Conservation (phyloP, 2,797 vertebrate species). For the Enteromius thamalakanensis region DNA sequence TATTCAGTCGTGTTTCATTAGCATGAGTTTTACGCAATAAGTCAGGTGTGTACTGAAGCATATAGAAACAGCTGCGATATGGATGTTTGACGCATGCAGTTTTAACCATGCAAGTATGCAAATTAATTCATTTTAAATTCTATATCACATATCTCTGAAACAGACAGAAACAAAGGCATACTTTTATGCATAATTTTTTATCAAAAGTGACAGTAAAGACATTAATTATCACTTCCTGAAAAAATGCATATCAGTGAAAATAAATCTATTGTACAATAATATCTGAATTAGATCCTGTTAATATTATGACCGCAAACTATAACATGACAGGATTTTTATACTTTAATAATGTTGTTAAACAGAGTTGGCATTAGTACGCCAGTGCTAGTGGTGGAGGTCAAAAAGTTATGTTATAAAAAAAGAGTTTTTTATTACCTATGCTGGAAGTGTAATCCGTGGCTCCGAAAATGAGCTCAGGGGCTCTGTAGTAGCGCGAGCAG, state of each 20-base stretch:
- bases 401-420: background rate
- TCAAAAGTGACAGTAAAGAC: background rate
- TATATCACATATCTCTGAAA: background rate
- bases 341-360: background rate
- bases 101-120: background rate
- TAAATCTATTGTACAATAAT: background rate
- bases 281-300: background rate
- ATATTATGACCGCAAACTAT: background rate
- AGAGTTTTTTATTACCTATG: slow-evolving; percentile 90
- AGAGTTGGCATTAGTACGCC: slow-evolving; percentile 74
- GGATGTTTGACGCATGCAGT: background rate
- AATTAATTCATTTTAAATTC: background rate
- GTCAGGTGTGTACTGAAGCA: background rate
- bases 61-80: background rate
- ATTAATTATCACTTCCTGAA: background rate
- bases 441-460: slow-evolving; percentile 99
- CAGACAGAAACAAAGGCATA: background rate
- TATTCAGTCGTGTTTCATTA: background rate
- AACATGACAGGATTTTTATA: background rate
- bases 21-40: background rate
- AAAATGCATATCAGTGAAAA: background rate
- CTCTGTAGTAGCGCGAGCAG: slow-evolving; percentile 99
- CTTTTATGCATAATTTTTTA: background rate
- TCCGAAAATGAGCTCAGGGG: slow-evolving; percentile 98
- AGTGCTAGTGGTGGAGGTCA: slow-evolving; percentile 95